A percentile compares a stretch with the other conserved stretches of the same genome.
phyloP scores from a whole-genome alignment of 2,888 invertebrate genomes.

The Adelognathus sp. region DNA sequence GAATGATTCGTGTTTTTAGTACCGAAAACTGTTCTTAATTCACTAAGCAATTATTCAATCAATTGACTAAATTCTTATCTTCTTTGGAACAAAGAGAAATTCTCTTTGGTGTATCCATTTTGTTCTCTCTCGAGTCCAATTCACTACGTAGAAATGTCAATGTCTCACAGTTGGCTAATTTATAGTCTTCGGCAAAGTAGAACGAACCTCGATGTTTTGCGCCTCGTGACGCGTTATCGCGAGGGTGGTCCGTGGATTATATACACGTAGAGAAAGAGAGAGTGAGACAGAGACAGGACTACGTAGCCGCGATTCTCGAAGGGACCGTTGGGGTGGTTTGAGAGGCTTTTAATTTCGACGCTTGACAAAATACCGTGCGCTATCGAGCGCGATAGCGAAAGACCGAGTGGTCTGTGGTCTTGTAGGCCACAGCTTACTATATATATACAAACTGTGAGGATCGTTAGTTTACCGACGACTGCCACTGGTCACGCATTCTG shows the following conservation, averaged over 20 bases:
- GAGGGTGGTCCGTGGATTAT: slow-evolving; percentile 9
- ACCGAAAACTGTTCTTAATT: too few species aligned
- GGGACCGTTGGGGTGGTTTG: slow-evolving; percentile 3
- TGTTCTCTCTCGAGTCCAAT: too few species aligned
- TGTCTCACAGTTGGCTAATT: neutral
- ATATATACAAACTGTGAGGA: too few species aligned
- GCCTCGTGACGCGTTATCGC: neutral
- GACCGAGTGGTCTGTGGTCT: slow-evolving; percentile 20
- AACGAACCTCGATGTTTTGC: neutral
- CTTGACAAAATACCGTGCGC: slow-evolving; percentile 49
- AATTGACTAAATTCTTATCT: too few species aligned
- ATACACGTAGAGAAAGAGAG: too few species aligned
- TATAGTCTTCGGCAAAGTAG: neutral
- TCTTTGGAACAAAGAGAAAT: too few species aligned
- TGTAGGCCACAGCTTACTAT: neutral
- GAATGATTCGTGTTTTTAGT: too few species aligned
- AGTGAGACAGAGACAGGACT: too few species aligned
- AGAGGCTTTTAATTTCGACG: slow-evolving; percentile 44
- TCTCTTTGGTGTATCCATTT: too few species aligned
- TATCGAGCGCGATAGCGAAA: slow-evolving; percentile 50
- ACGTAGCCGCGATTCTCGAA: slow-evolving; percentile 13
- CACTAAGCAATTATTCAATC: too few species aligned
- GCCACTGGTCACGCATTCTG: slow-evolving; percentile 50
- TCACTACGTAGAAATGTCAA: neutral
- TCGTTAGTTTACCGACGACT: slow-evolving; percentile 20